phyloP scores from a whole-genome alignment of 2,888 invertebrate species.

The Minunthozetes semirufus region DNA sequence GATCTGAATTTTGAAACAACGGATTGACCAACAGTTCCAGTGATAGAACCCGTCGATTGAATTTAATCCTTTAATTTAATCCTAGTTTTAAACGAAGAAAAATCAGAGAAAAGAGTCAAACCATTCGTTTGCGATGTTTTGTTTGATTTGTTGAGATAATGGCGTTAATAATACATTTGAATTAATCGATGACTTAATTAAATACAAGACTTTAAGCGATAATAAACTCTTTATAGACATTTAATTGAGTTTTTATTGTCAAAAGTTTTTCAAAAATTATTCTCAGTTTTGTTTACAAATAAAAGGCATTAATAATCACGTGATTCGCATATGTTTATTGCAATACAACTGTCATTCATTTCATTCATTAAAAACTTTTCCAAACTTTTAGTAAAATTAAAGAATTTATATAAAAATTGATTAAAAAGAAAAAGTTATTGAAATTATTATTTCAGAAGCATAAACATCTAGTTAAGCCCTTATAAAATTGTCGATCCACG shows the following conservation, averaged over 20 bases:
- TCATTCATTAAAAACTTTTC: too few species aligned
- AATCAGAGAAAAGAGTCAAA: background rate
- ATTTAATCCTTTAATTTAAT: conserved; percentile 18
- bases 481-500: too few species aligned
- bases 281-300: too few species aligned
- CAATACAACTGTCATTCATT: too few species aligned
- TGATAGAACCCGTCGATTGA: background rate
- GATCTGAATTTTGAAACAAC: background rate
- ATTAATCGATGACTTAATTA: background rate
- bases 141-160: conserved; percentile 14
- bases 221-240: conserved; percentile 7
- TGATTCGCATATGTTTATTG: background rate
- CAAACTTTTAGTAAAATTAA: too few species aligned
- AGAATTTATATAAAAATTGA: too few species aligned
- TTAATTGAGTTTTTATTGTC: background rate
- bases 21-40: background rate
- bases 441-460: too few species aligned
- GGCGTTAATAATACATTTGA: background rate
- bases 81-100: too few species aligned
- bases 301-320: background rate
- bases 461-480: too few species aligned
- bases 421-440: too few species aligned
- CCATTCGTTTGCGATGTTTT: conserved; percentile 23
- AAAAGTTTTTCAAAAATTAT: too few species aligned
- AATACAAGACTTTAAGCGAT: background rate